These are phyloP conservation scores for Pseudomyrmex dendroicus DNA, from an alignment of 1,140 invertebrate species.

Conservation along the genomic window DNA sequence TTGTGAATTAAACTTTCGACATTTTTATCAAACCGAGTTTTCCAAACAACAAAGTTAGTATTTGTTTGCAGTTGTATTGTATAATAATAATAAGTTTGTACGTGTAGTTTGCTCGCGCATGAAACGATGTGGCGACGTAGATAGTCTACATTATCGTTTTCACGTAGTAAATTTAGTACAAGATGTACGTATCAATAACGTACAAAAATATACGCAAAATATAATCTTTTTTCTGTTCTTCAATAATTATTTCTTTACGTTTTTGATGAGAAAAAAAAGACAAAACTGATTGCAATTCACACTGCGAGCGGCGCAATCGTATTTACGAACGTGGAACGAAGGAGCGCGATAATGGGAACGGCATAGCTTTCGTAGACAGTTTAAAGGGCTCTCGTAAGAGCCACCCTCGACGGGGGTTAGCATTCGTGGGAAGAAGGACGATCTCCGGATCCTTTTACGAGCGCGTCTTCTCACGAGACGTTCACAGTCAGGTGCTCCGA, in stretches of 20 bases:
- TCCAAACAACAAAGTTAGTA: no score
- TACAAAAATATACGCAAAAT: no score
- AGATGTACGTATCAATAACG: no score
- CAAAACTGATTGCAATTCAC: not conserved
- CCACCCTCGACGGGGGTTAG: constrained; percentile 60
- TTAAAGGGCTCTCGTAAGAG: constrained; percentile 78
- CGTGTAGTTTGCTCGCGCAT: no score
- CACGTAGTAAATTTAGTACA: no score
- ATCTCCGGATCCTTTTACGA: constrained; percentile 52
- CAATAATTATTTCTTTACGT: not conserved
- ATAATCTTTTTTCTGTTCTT: no score
- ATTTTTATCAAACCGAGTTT: no score
- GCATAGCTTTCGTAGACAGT: constrained; percentile 73
- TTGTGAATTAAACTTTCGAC: no score
- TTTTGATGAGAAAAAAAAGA: not conserved
- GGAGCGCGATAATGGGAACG: constrained; percentile 79
- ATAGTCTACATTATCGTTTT: no score
- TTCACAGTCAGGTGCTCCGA: not conserved
- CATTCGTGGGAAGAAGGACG: not conserved
- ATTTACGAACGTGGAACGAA: constrained; percentile 82
- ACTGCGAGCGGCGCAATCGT: constrained; percentile 56
- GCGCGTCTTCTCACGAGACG: constrained; percentile 13
- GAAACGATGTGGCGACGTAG: no score
- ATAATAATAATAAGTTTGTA: no score
- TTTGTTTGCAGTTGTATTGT: no score